phyloP scores from a whole-genome alignment of 2,888 invertebrate genomes.

The Amphimallon solstitiale region DNA sequence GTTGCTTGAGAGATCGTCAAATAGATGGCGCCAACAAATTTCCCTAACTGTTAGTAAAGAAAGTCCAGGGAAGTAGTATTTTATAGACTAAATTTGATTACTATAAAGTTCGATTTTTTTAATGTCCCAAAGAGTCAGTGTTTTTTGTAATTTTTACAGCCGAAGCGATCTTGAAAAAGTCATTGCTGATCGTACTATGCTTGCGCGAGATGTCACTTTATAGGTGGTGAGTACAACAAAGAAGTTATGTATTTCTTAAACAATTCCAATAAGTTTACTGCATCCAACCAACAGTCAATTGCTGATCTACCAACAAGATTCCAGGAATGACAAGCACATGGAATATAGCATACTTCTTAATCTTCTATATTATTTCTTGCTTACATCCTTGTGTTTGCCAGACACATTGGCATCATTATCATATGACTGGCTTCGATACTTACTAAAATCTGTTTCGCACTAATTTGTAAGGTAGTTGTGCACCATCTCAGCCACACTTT shows the following conservation, averaged over 20 bases:
- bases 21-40: too few species aligned
- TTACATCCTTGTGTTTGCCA: constrained; percentile 48
- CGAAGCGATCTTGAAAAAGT: too few species aligned
- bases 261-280: constrained; percentile 46
- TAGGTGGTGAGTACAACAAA: constrained; percentile 42
- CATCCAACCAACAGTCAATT: constrained; percentile 43
- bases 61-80: too few species aligned
- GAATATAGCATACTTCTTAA: too few species aligned
- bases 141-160: too few species aligned
- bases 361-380: constrained; percentile 49
- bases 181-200: too few species aligned
- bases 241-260: constrained; percentile 47
- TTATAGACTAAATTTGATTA: too few species aligned
- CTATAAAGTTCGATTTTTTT: too few species aligned
- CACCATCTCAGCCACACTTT: constrained; percentile 35
- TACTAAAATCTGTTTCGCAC: constrained; percentile 35
- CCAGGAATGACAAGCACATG: constrained; percentile 50
- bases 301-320: constrained; percentile 49
- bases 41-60: too few species aligned
- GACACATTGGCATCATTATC: constrained; percentile 55
- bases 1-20: too few species aligned
- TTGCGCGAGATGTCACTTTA: too few species aligned
- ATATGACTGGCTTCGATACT: constrained; percentile 48
- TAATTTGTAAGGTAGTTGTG: constrained; percentile 35
- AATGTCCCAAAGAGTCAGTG: too few species aligned